Evolutionary conservation across 2,797 vertebrate genomes (phyloP), one percentile per base, ranked within the genome.

Genomic region (Emys orbicularis): DNA sequence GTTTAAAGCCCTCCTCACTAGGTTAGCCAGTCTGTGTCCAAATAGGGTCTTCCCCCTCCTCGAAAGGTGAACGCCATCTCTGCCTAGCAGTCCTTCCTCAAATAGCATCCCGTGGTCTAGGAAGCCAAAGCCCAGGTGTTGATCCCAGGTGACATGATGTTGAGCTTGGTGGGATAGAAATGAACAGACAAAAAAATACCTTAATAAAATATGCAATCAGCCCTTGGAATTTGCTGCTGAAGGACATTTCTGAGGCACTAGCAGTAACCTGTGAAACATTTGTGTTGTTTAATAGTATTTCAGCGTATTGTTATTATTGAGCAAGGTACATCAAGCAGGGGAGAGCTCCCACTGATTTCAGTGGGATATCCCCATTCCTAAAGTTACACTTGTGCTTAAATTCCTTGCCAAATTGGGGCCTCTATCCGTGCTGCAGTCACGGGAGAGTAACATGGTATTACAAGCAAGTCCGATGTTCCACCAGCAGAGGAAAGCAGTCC

Each of bases 131-230:
- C n/a, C n/a, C n/a, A n/a, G n/a, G 76, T 97, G 93, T 95, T 98
- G 96, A 96, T 97, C 92, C 93, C 96, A 95, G 92, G 90, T 94
- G 95, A 97, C 96, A 92, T 90, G 54, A 49, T 90, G 52, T n/a
- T 93, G 92, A 97, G 76, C 77, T 79, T 94, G 86, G 86, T 92
- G 79, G 87, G 92, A 88, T 95, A 56, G 74, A 97, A 97, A 97
- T 68, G 65, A 97, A 94, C 53, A 88, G 61, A 97, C 84, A 97
- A 92, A 89, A 97, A 97, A 96, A 50, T 72, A 95, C 83, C 96
- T 95, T 92, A 96, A 97, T 86, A 96, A 96, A 97, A 98, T 89
- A 94, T 96, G 76, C 93, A 91, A 97, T 88, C 89, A 93, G 89
- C 86, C 34, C 65, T 80, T 82, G 65, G 89, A 94, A 96, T 18